Base-by-base conservation (phyloP, 2,113 vertebrate genomes). In the Rhipidura dahli region DNA sequence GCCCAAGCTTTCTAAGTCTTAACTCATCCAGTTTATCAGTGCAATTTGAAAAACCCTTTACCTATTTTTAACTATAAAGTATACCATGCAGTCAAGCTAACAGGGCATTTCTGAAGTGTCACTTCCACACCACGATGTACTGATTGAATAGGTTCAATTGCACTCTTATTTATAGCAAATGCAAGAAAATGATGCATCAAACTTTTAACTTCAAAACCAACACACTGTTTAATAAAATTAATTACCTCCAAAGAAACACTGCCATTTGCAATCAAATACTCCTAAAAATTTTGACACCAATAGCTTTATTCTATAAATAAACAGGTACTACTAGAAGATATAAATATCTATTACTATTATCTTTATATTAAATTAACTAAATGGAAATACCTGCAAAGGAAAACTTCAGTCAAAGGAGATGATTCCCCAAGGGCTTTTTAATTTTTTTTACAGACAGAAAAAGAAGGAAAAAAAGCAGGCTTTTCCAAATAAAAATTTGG, bases 281-380 rank as follows among this genome's bases (percentile, higher is more conserved):
- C 35, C 14, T 13, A 6, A 53, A 53, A 35, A 44, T 30, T 49
- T 56, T 88, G 27, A 24, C 8, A 44, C 8, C 7, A 60, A 22
- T 31, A 47, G 2, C 18, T 82, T 71, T 73, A 63, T 54, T 66
- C 3, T 0, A 15, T 78, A 56, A 31, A 37, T 78, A 40, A 81
- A 51, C 16, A 72, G 24, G 5, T 61, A 16, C 10, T 51, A 63
- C 49, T 77, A 68, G 26, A 53, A 37, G 26, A 40, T 21, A 27
- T 8, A 88, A 70, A 20, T 81, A 72, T 21, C 31, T 23, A 24
- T 42, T 64, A 26, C 31, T 54, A 35, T 44, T 90, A 10, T 40
- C 28, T 70, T 96, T 35, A 85, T 21, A 70, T 33, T 63, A 82
- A 39, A 64, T 59, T 87, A 47, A 44, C 40, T 86, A 82, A 76